phyloP scores from a whole-genome alignment of 2,888 invertebrate species.

The Mythimna impura region DNA sequence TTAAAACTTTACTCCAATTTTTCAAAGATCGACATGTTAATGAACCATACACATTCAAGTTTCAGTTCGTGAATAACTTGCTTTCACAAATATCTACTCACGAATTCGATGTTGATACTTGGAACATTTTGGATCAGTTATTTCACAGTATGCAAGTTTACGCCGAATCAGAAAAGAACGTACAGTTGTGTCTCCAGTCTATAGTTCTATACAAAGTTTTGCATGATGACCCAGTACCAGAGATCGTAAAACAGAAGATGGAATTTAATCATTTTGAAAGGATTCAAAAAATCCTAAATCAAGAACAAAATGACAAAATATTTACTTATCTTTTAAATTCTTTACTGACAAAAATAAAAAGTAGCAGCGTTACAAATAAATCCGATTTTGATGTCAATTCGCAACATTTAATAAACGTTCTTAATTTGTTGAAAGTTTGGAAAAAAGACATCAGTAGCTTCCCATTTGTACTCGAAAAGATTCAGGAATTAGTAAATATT shows the following conservation, averaged over 20 bases:
- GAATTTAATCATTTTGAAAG: not conserved
- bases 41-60: slow-evolving; percentile 80
- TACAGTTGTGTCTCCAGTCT: slow-evolving; percentile 73
- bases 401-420: slow-evolving; percentile 60
- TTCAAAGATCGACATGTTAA: slow-evolving; percentile 81
- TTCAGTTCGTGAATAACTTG: slow-evolving; percentile 75
- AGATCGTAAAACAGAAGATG: slow-evolving; percentile 65
- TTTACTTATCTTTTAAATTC: slow-evolving; percentile 75
- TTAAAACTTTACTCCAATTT: slow-evolving; percentile 74
- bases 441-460: slow-evolving; percentile 72
- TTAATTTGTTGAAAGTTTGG: slow-evolving; percentile 77
- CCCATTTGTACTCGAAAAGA: slow-evolving; percentile 67
- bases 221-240: slow-evolving; percentile 69
- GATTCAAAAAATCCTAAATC: slow-evolving; percentile 66
- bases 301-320: slow-evolving; percentile 72
- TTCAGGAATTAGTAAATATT: slow-evolving; percentile 69
- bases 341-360: slow-evolving; percentile 62
- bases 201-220: slow-evolving; percentile 73
- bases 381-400: slow-evolving; percentile 64
- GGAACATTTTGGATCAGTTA: slow-evolving; percentile 78
- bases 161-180: slow-evolving; percentile 74
- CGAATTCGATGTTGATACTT: slow-evolving; percentile 71
- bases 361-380: slow-evolving; percentile 63
- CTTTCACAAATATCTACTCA: slow-evolving; percentile 70
- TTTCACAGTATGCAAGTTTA: slow-evolving; percentile 83